phyloP scores from a whole-genome alignment of 2,113 vertebrate species.

The Spheniscus mendiculus region DNA sequence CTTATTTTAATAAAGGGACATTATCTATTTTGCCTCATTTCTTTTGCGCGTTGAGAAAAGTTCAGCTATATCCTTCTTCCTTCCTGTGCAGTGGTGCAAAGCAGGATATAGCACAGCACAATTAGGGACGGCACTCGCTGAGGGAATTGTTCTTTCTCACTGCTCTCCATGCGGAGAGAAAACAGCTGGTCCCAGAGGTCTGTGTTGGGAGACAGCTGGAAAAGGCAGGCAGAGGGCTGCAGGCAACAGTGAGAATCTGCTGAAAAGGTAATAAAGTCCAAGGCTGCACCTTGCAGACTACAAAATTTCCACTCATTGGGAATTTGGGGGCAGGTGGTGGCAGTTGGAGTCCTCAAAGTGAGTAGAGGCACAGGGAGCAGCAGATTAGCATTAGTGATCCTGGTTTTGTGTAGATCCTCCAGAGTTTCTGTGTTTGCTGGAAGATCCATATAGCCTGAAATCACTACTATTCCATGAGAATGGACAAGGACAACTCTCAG shows the following conservation, averaged over 20 bases:
- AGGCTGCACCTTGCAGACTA: not conserved
- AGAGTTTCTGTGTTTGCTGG: not conserved
- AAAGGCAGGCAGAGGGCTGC: not conserved
- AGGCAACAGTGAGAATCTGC: not conserved
- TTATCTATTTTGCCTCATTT: conserved; percentile 2
- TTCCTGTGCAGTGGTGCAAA: not conserved
- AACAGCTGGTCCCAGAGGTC: not conserved
- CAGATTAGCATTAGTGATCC: not conserved
- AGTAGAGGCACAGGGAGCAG: not conserved
- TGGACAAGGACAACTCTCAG: not conserved
- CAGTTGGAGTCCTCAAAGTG: not conserved
- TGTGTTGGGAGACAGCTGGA: not conserved
- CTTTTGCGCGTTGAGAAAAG: not conserved
- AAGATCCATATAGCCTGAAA: not conserved
- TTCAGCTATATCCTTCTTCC: not conserved
- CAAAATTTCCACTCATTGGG: not conserved
- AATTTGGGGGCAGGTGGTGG: not conserved
- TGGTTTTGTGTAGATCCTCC: not conserved
- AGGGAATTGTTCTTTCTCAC: not conserved
- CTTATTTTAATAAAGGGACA: not conserved
- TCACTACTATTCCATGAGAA: not conserved
- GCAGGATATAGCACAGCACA: not conserved
- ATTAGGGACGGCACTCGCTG: not conserved
- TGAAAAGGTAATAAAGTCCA: not conserved
- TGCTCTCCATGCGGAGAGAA: not conserved